These are phyloP conservation scores for Leptinotarsa peninsularis DNA, from an alignment of 2,888 invertebrate species.

Conservation along the genomic window DNA sequence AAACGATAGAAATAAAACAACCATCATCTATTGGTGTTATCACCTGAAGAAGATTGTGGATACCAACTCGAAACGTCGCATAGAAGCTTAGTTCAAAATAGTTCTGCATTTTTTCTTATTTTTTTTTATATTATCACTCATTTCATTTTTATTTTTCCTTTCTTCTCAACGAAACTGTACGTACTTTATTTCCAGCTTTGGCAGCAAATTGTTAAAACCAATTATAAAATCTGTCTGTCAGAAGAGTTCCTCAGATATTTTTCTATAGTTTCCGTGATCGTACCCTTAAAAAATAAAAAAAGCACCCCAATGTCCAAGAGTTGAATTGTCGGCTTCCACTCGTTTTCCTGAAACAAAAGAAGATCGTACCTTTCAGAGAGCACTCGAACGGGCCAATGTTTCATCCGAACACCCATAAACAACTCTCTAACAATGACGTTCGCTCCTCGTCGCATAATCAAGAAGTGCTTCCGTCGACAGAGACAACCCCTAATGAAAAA, in stretches of 20 bases:
- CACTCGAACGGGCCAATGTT: conserved; percentile 33
- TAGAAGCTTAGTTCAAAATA: no score
- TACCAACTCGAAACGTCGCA: no score
- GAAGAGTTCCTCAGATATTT: background rate
- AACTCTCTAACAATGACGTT: conserved; percentile 43
- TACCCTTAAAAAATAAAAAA: background rate
- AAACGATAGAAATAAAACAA: no score
- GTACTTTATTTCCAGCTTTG: no score
- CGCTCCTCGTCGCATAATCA: conserved; percentile 30
- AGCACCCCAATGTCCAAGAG: background rate
- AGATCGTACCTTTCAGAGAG: conserved; percentile 37
- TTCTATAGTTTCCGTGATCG: background rate
- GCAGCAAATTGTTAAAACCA: no score
- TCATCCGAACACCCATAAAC: conserved; percentile 41
- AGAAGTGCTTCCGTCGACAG: conserved; percentile 30
- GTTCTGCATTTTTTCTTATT: no score
- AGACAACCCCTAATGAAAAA: conserved; percentile 32
- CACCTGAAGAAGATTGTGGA: no score
- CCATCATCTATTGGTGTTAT: no score
- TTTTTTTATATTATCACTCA: no score
- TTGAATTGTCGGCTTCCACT: conserved; percentile 5
- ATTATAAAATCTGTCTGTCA: background rate
- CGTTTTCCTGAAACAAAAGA: conserved; percentile 33
- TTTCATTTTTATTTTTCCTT: no score
- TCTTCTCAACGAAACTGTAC: no score